Percentiles rank a stretch among this genome's conserved stretches.
These are phyloP conservation scores for Rhinolophus sinicus DNA, from an alignment of 2,113 vertebrate genomes.

Conservation along the genomic window DNA sequence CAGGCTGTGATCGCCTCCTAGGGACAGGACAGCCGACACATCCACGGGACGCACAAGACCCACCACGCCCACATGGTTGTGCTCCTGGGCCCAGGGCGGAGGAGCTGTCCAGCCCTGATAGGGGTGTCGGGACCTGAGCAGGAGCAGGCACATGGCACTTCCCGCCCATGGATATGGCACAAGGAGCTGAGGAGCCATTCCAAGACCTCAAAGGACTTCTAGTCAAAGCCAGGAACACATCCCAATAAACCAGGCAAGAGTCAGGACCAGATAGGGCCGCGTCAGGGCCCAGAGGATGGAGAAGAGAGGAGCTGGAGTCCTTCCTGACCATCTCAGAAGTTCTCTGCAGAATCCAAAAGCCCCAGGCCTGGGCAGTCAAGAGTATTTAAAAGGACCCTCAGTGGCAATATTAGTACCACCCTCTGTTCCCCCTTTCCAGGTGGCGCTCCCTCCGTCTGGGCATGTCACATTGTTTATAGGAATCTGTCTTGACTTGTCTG, in stretches of 20 bases:
- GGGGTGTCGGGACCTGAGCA: not conserved
- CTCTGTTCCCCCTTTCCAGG: not conserved
- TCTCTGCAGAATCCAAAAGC: not conserved
- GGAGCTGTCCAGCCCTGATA: not conserved
- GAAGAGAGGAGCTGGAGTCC: not conserved
- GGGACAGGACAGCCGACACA: not conserved
- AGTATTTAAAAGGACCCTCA: not conserved
- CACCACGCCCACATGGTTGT: too few relatives aligned
- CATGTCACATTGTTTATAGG: not conserved
- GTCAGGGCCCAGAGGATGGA: not conserved
- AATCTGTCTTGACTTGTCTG: not conserved
- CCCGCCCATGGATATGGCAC: not conserved
- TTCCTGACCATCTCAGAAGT: not conserved
- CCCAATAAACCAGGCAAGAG: not conserved
- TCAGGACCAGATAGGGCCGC: not conserved
- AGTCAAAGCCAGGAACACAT: not conserved
- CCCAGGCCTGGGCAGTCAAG: accelerated
- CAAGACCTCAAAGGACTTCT: not conserved
- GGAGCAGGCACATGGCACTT: accelerated
- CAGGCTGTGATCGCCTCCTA: not conserved
- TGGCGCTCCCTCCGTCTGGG: not conserved
- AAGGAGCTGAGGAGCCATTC: not conserved
- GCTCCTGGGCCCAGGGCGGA: not conserved
- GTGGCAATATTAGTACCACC: not conserved
- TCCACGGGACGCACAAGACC: not conserved